Conservation (phyloP, 2,113 vertebrate genomes). For the human region DNA sequence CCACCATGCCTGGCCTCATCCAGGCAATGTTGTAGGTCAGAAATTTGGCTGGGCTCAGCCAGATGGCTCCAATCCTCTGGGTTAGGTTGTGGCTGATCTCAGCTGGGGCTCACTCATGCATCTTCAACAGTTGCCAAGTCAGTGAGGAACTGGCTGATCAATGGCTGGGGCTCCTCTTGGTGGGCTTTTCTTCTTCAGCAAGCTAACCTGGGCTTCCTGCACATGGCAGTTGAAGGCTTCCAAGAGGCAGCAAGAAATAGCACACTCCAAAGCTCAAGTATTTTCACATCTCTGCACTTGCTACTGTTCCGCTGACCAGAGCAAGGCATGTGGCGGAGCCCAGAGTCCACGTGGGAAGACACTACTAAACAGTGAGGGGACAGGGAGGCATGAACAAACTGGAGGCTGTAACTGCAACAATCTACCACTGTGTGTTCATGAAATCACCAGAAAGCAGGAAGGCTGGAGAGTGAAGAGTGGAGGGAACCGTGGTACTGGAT, state of each 20-base stretch:
- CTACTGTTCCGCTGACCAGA: not conserved
- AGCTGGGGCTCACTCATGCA: not conserved
- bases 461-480: not conserved
- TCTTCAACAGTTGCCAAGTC: not conserved
- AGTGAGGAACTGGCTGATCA: not conserved
- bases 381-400: not conserved
- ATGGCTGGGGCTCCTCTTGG: rapidly evolving
- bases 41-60: not conserved
- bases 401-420: too few species aligned
- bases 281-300: not conserved
- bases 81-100: too few species aligned
- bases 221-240: not conserved
- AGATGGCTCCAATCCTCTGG: not conserved
- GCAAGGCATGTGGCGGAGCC: not conserved
- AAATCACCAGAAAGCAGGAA: not conserved
- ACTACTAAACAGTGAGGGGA: rapidly evolving
- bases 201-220: not conserved
- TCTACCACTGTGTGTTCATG: not conserved
- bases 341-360: not conserved
- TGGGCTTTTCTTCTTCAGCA: not conserved
- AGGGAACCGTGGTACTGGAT: rapidly evolving
- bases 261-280: not conserved
- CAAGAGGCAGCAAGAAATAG: not conserved
- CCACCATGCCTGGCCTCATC: too few species aligned
- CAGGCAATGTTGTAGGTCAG: not conserved